A percentile compares a stretch with the other conserved stretches of the same genome.
Conservation (phyloP, 2,113 vertebrate species). For the Ciconia stormi region DNA sequence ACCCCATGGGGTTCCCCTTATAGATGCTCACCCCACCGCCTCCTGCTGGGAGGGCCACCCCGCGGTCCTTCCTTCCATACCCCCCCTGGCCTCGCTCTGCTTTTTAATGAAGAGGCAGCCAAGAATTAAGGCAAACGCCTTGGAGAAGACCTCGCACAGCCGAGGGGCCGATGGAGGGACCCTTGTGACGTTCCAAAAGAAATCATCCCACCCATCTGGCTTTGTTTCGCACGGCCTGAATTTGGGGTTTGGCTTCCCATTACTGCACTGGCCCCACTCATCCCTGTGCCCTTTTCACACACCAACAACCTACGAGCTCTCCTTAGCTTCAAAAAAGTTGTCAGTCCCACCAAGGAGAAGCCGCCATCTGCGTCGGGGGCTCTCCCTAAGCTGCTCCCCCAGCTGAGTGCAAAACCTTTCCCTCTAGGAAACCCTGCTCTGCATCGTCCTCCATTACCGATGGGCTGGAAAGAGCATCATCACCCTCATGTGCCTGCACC, state of each 20-base stretch:
- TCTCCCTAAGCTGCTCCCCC: background rate
- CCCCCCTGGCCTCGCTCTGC: rapidly evolving
- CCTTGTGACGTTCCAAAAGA: background rate
- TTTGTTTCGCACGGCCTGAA: background rate
- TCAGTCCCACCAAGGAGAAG: background rate
- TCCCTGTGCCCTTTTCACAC: rapidly evolving
- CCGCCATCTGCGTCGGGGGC: rapidly evolving
- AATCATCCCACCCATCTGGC: background rate
- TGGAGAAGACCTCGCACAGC: background rate
- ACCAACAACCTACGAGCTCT: rapidly evolving
- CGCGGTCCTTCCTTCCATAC: rapidly evolving
- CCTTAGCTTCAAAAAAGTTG: background rate
- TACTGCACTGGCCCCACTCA: background rate
- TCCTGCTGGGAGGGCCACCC: background rate
- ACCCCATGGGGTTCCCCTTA: background rate
- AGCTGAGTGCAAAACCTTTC: background rate
- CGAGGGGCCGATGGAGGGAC: rapidly evolving
- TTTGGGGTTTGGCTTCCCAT: background rate
- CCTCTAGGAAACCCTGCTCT: rapidly evolving
- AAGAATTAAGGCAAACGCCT: background rate
- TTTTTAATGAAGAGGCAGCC: background rate
- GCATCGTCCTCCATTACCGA: background rate
- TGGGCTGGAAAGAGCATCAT: background rate
- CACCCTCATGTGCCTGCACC: background rate
- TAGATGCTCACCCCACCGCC: background rate